Evolutionary conservation across 1,140 invertebrate species (phyloP).

Genomic region (Bombus ignitus): DNA sequence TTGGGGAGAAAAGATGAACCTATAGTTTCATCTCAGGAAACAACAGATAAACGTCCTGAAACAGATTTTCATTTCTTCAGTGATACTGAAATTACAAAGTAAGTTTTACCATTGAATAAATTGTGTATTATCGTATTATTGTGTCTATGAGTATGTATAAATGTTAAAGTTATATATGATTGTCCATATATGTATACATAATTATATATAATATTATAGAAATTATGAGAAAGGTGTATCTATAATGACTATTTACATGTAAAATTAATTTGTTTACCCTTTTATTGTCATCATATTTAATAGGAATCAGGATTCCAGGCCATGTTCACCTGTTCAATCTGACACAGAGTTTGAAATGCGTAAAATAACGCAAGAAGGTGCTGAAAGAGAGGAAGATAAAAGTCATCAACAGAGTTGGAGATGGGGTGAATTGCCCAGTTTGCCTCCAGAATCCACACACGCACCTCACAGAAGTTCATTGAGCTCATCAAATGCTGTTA

Average conservation of each 20-base stretch:
- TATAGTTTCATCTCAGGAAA: slow-evolving; percentile 40
- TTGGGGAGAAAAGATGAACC: slow-evolving; percentile 66
- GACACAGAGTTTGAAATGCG: slow-evolving; percentile 96
- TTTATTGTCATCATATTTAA: slow-evolving; percentile 55
- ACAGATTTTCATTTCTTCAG: slow-evolving; percentile 94
- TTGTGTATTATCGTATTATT: neutral
- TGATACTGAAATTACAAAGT: slow-evolving; percentile 93
- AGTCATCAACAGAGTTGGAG: slow-evolving; percentile 91
- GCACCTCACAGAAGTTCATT: slow-evolving; percentile 73
- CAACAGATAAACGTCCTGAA: slow-evolving; percentile 74
- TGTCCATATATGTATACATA: neutral
- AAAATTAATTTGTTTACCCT: slow-evolving; percentile 22
- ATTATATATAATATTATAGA: neutral
- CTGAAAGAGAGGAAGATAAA: slow-evolving; percentile 82
- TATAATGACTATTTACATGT: neutral
- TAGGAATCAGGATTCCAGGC: slow-evolving; percentile 87
- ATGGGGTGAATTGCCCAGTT: slow-evolving; percentile 96
- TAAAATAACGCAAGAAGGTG: slow-evolving; percentile 84
- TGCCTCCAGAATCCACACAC: slow-evolving; percentile 73
- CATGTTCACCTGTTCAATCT: slow-evolving; percentile 93
- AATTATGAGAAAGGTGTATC: neutral
- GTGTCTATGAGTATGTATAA: neutral
- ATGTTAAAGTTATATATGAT: neutral
- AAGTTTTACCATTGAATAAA: slow-evolving; percentile 15
- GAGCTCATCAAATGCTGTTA: slow-evolving; percentile 63